Evolutionary conservation across 2,113 vertebrate species (phyloP).

Genomic region (Lonchura striata): DNA sequence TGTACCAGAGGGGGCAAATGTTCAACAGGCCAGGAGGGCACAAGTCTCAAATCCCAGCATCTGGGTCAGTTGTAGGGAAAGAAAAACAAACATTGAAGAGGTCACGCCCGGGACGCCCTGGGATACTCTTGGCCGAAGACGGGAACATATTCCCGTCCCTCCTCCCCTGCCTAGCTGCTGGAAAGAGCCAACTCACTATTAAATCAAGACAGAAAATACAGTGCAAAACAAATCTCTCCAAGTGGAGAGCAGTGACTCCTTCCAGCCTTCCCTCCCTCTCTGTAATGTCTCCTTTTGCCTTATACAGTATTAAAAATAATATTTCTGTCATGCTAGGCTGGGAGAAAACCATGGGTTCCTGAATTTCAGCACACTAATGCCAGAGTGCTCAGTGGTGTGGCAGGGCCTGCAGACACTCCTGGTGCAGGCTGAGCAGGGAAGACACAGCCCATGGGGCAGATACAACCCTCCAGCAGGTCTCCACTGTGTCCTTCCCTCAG

Average conservation of each 20-base stretch:
- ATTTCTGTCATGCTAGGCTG: neutral
- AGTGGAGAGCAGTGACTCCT: neutral
- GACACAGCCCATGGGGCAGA: fast-evolving
- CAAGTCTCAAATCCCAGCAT: neutral
- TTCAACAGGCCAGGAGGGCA: neutral
- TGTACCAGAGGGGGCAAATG: neutral
- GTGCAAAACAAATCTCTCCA: neutral
- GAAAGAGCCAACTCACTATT: neutral
- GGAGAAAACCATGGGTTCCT: fast-evolving
- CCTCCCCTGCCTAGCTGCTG: constrained; percentile 4
- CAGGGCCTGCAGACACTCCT: neutral
- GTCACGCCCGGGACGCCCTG: neutral
- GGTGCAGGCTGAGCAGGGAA: neutral
- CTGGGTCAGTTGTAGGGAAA: neutral
- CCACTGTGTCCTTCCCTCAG: neutral
- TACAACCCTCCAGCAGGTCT: too few relatives aligned
- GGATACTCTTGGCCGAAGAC: constrained; percentile 26
- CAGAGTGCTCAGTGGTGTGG: neutral
- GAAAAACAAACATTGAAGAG: constrained; percentile 9
- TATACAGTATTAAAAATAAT: neutral
- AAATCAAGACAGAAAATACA: constrained; percentile 25
- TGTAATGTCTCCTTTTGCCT: neutral
- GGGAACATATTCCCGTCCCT: neutral
- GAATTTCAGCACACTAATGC: neutral
- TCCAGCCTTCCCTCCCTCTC: neutral